A percentile compares a stretch with the other conserved stretches of the same genome.
Conservation (phyloP, 2,113 vertebrate genomes). For the Xiphophorus hellerii region DNA sequence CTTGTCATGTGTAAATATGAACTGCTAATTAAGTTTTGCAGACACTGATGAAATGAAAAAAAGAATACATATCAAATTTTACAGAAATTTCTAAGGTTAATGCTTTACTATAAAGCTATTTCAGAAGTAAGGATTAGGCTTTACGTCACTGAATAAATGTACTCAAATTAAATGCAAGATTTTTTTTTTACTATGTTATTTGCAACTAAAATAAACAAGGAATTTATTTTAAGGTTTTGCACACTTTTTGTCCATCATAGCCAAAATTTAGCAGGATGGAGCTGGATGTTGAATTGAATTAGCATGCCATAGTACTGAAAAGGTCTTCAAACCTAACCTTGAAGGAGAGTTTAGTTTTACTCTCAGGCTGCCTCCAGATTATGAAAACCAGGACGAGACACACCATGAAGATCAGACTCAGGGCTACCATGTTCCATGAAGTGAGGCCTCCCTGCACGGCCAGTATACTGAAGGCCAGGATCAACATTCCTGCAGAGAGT, state of each 20-base stretch:
- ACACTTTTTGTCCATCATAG: not conserved
- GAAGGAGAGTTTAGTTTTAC: slow-evolving; percentile 96
- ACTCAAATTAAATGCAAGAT: too few relatives aligned
- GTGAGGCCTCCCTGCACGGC: slow-evolving; percentile 75
- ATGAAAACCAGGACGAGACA: slow-evolving; percentile 79
- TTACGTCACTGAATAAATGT: too few relatives aligned
- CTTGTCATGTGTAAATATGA: too few relatives aligned
- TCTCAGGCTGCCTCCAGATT: slow-evolving; percentile 94
- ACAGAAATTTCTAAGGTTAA: not conserved
- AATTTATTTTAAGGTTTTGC: not conserved
- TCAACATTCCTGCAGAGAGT: slow-evolving; percentile 63
- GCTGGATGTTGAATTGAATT: not conserved
- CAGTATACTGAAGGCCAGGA: slow-evolving; percentile 73
- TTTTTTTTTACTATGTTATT: too few relatives aligned
- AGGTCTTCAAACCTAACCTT: slow-evolving; percentile 82
- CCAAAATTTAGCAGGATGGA: not conserved
- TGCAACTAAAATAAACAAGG: too few relatives aligned
- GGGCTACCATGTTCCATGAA: slow-evolving; percentile 72
- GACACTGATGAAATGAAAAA: not conserved
- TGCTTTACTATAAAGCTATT: not conserved
- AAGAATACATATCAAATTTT: not conserved
- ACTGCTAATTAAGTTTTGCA: too few relatives aligned
- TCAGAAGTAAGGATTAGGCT: not conserved
- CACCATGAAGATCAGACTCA: slow-evolving; percentile 70
- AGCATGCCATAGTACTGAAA: not conserved